Conservation (phyloP, 2,113 vertebrate genomes). For the Anguilla rostrata region DNA sequence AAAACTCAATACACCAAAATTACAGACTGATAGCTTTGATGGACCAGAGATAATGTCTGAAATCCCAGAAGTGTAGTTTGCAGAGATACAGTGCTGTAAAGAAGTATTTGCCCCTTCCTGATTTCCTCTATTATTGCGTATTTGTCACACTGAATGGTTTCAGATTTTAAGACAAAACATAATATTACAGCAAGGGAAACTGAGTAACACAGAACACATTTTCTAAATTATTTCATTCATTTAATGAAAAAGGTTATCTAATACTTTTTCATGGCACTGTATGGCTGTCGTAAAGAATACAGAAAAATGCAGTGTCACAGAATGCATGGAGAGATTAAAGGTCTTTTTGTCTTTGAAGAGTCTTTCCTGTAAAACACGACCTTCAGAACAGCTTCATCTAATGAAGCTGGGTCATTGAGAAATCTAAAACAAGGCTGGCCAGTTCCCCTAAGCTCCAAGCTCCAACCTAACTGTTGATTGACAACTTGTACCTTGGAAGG, state of each 20-base stretch:
- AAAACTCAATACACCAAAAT: neutral
- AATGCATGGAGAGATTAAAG: neutral
- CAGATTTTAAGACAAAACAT: too few relatives aligned
- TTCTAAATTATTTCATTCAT: too few relatives aligned
- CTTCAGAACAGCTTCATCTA: neutral
- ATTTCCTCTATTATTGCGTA: too few relatives aligned
- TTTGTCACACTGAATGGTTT: too few relatives aligned
- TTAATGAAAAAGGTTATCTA: too few relatives aligned
- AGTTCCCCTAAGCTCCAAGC: too few relatives aligned
- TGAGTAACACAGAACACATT: too few relatives aligned
- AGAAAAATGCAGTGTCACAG: neutral
- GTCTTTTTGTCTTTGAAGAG: neutral
- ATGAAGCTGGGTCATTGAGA: neutral
- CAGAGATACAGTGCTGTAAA: neutral
- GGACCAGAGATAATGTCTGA: neutral
- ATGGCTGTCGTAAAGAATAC: too few relatives aligned
- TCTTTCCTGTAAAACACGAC: neutral
- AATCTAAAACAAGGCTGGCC: neutral
- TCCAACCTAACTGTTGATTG: conserved; percentile 13
- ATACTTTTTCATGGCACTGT: too few relatives aligned
- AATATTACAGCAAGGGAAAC: too few relatives aligned
- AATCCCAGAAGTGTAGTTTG: neutral
- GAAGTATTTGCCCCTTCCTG: too few relatives aligned
- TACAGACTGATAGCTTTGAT: neutral
- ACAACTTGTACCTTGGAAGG: conserved; percentile 1